Conservation (phyloP, 2,113 vertebrate species). For the Thinocorus orbignyianus region DNA sequence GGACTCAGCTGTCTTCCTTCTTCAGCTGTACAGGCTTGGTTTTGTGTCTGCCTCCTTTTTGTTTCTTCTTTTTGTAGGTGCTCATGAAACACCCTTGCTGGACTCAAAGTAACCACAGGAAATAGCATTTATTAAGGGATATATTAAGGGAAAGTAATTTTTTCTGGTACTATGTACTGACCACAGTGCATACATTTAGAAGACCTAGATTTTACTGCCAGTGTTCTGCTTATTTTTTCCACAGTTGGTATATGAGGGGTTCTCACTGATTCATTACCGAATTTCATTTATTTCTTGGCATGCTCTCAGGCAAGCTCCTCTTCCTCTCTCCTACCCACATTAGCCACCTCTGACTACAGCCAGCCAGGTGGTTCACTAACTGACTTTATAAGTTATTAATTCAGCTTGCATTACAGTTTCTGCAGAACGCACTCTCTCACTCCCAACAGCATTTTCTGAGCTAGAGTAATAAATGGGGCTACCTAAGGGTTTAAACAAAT, state of each 20-base stretch:
- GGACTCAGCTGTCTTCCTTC: not conserved
- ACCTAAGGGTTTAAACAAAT: slow-evolving; percentile 48
- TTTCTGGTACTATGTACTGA: not conserved
- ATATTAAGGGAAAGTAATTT: not conserved
- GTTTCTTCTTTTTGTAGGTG: not conserved
- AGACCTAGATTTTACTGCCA: not conserved
- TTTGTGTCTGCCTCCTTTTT: not conserved
- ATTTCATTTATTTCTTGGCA: slow-evolving; percentile 33
- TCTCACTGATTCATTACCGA: not conserved
- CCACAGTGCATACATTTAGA: not conserved
- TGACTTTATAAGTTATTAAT: slow-evolving; percentile 34
- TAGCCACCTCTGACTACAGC: not conserved
- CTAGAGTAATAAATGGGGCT: slow-evolving; percentile 19
- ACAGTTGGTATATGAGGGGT: not conserved
- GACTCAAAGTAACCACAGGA: not conserved
- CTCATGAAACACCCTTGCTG: not conserved
- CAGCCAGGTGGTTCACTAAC: slow-evolving; percentile 31
- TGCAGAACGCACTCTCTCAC: not conserved
- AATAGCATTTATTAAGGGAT: not conserved
- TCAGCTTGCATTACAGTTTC: slow-evolving; percentile 8
- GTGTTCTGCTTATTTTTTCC: not conserved
- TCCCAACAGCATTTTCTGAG: not conserved
- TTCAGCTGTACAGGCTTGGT: not conserved
- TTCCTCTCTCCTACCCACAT: not conserved
- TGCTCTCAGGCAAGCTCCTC: not conserved